A percentile compares a stretch with the other conserved stretches of the same genome.
These are phyloP conservation scores for Buceros bicornis DNA, from an alignment of 2,797 vertebrate species.

Conservation along the genomic window DNA sequence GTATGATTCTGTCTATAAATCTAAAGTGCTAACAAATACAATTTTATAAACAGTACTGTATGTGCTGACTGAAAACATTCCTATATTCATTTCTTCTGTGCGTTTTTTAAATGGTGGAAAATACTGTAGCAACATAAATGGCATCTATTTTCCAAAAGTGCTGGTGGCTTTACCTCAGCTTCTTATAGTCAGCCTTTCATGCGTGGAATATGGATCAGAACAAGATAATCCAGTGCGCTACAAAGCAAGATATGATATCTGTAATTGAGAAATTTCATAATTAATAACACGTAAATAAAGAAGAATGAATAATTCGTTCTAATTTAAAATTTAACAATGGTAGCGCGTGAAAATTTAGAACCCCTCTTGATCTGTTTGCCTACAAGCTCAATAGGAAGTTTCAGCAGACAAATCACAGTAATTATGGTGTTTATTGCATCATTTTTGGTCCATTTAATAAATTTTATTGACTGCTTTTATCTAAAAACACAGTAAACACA, in stretches of 20 bases:
- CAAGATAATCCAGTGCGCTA: not conserved
- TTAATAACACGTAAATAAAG: not conserved
- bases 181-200: not conserved
- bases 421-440: not conserved
- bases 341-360: not conserved
- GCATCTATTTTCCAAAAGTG: not conserved
- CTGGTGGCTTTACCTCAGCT: not conserved
- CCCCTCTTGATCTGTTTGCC: not conserved
- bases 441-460: not conserved
- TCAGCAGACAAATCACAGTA: not conserved
- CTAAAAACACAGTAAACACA: not conserved
- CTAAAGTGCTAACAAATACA: not conserved
- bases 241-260: not conserved
- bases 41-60: not conserved
- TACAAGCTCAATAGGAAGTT: not conserved
- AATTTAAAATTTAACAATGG: not conserved
- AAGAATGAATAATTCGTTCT: not conserved
- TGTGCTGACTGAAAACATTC: not conserved
- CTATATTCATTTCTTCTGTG: not conserved
- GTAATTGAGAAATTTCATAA: not conserved
- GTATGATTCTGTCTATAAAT: not conserved
- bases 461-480: not conserved
- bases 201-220: not conserved
- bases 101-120: not conserved
- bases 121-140: not conserved